Base-by-base conservation (phyloP, 2,888 invertebrate genomes). In the Tenthredo livida region DNA sequence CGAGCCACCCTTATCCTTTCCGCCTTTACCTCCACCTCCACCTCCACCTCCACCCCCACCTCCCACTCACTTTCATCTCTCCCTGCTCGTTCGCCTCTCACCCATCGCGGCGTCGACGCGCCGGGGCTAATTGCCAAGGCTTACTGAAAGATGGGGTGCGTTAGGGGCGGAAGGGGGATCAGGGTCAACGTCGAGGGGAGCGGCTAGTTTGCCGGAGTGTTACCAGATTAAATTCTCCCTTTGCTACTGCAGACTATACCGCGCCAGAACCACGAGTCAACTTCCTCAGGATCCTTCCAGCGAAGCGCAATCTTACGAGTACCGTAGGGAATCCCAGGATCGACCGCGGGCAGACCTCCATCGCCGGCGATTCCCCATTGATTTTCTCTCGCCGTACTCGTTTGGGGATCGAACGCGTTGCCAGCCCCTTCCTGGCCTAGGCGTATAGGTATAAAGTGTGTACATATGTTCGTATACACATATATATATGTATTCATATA, bases 1-100 rank as follows among this genome's bases (percentile, higher is more conserved):
- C 50, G 47, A 83, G 61, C 25, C 58, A 80, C 21, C 80, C 80
- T 80, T 58, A 58, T 78, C 78, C 80, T 87, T 84, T 84, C 75
- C 86, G 84, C 25, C 80, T 12, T 1, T 9, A 84, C 21, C 61
- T 9, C n/a, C 21, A n/a, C 33, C 40, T 10, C 37, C 54, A 29
- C 29, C 65, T 29, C 65, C 12, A 15, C 10, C 40, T 10, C 21
- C 37, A 65, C 29, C 65, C 25, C 65, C 25, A 15, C 10, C 58
- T 33, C 21, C 40, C 1, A 58, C 40, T 61, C 80, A 29, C 50
- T 73, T 77, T 85, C 85, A 72, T 58, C 72, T 73, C 72, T 82
- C 43, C 37, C 37, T 70, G n/a, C 17, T 73, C 73, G 25, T 43
- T 73, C 43, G 12, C 17, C 43, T 40, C 43, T 73, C 73, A n/a